Base-by-base conservation (phyloP, 2,113 vertebrate genomes). In the Haplochromis vanheusdeni region DNA sequence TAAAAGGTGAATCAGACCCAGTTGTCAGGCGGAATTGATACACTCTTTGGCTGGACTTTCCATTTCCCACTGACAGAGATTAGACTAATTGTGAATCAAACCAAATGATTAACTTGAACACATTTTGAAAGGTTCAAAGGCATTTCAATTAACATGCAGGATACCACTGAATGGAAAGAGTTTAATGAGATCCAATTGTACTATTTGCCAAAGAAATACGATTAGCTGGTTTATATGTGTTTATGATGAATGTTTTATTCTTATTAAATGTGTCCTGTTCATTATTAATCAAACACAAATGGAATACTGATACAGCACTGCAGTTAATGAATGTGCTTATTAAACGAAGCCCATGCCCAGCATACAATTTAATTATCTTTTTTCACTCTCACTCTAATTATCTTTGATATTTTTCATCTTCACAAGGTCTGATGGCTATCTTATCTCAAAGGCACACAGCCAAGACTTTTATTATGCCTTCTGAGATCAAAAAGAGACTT, bases 71-170 rank as follows among this genome's bases (percentile, higher is more conserved):
- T 84, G 91, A 90, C 84, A 89, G 58, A 94, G 93, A 94, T 95
- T 93, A 95, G 62, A 92, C 91, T 94, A 92, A 95, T 93, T 95
- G 92, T 92, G 91, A 94, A 95, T 95, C 92, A 94, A 94, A 91
- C 92, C 92, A 92, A 91, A 93, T 95, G 85, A 96, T 94, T 93
- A 92, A 95, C 92, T 95, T 89, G 83, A 94, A 89, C 90, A 92
- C 86, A 91, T 93, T 94, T 91, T 85, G 75, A 92, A 93, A 92
- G 90, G 82, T 94, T 94, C 89, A 73, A 86, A 93, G 89, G 91
- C 92, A 91, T 95, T 94, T 95, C 94, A 96, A 95, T 96, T 95
- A 96, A 88, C 90, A 91, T 86, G 79, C 82, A 89, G 90, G 88
- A 90, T 87, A 68, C 42, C 58, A 79, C 51, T 90, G 93, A 92